Conservation (phyloP, 2,113 vertebrate species). For the Mugil cephalus region DNA sequence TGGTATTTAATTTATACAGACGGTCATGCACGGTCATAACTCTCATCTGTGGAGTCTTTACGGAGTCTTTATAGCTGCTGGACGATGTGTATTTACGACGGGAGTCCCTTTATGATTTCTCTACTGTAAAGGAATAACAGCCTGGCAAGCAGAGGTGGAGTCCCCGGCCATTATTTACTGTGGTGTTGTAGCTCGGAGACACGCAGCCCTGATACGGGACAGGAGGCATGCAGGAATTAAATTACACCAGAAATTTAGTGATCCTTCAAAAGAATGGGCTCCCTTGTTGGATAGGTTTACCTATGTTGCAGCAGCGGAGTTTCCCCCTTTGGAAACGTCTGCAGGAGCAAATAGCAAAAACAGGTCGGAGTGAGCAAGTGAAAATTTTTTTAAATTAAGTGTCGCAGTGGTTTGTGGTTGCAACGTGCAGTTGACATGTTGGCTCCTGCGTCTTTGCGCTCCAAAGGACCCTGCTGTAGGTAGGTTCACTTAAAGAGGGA, state of each 20-base stretch:
- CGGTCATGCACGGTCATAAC: constrained; percentile 42
- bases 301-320: constrained; percentile 57
- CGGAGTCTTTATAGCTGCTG: constrained; percentile 29
- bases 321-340: constrained; percentile 63
- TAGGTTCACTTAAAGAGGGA: constrained; percentile 51
- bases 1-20: constrained; percentile 57
- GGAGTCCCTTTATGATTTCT: constrained; percentile 69
- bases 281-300: constrained; percentile 81
- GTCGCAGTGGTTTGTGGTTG: constrained; percentile 57
- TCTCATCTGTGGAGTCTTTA: constrained; percentile 65
- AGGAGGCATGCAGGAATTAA: constrained; percentile 78
- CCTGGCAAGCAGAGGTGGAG: constrained; percentile 59
- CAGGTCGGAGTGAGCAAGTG: constrained; percentile 62
- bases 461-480: constrained; percentile 42
- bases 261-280: constrained; percentile 79
- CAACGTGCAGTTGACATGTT: constrained; percentile 55
- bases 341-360: constrained; percentile 72
- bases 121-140: constrained; percentile 75
- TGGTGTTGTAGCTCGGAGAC: constrained; percentile 71
- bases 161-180: constrained; percentile 78
- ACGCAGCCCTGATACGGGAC: constrained; percentile 68
- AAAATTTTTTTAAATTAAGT: constrained; percentile 60
- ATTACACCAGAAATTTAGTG: constrained; percentile 82
- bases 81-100: constrained; percentile 70
- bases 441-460: constrained; percentile 61